These are phyloP conservation scores for Dicyrtoma fusca DNA, from an alignment of 2,888 invertebrate genomes.

Conservation along the genomic window DNA sequence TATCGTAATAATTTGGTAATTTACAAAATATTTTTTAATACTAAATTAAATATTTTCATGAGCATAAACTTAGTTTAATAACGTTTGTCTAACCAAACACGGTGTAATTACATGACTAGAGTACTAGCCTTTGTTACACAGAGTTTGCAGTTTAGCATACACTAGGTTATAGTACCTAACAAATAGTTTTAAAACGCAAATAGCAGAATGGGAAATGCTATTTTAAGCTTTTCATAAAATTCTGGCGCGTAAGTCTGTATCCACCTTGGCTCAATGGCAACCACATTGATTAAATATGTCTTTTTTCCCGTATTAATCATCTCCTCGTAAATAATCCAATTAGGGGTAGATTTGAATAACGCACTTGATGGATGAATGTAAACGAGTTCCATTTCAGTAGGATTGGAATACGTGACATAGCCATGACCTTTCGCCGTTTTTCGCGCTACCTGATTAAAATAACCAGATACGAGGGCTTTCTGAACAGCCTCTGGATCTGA, in stretches of 20 bases:
- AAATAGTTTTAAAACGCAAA: too few species aligned
- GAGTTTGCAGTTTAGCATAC: too few species aligned
- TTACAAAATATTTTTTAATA: too few species aligned
- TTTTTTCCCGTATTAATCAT: slow-evolving; percentile 25
- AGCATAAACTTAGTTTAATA: too few species aligned
- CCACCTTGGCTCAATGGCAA: slow-evolving; percentile 25
- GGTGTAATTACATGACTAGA: too few species aligned
- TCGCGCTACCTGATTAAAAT: slow-evolving; percentile 27
- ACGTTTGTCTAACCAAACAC: too few species aligned
- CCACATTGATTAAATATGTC: slow-evolving; percentile 1
- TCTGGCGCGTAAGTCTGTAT: slow-evolving; percentile 11
- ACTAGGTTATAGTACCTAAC: too few species aligned
- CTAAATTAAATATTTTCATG: too few species aligned
- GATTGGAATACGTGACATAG: slow-evolving; percentile 20
- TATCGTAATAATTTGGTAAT: too few species aligned
- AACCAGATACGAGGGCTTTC: slow-evolving; percentile 30
- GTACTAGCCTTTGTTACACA: too few species aligned
- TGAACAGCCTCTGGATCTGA: slow-evolving; percentile 13
- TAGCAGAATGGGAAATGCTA: too few species aligned
- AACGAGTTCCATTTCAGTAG: neutral
- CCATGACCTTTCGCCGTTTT: slow-evolving; percentile 14
- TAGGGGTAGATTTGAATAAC: slow-evolving; percentile 14
- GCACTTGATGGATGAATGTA: slow-evolving; percentile 30
- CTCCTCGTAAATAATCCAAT: slow-evolving; percentile 19
- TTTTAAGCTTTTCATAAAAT: slow-evolving; percentile 9